A percentile compares a stretch with the other conserved stretches of the same genome.
phyloP scores from a whole-genome alignment of 2,113 vertebrate species.

The Hoplias malabaricus region DNA sequence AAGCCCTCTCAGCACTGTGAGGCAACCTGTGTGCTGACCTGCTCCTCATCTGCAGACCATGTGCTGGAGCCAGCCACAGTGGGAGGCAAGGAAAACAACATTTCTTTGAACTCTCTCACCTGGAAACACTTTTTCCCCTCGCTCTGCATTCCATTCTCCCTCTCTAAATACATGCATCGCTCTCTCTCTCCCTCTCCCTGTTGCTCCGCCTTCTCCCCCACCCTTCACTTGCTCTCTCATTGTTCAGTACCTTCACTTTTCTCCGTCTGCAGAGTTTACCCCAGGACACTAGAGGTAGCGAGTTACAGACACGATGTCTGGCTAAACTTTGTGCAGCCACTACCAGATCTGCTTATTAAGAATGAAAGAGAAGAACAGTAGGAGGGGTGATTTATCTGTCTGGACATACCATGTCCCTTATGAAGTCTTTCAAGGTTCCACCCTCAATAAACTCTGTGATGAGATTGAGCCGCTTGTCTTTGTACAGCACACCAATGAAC shows the following conservation, averaged over 20 bases:
- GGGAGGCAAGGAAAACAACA: slow-evolving; percentile 38
- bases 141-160: slow-evolving; percentile 28
- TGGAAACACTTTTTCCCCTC: slow-evolving; percentile 60
- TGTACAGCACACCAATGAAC: slow-evolving; percentile 96
- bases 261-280: slow-evolving; percentile 50
- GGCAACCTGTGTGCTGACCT: not conserved
- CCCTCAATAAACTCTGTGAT: slow-evolving; percentile 96
- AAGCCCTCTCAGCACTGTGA: not conserved
- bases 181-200: slow-evolving; percentile 34
- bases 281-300: slow-evolving; percentile 47
- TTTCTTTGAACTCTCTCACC: slow-evolving; percentile 53
- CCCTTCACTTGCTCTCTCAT: not conserved
- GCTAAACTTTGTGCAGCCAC: not conserved
- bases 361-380: not conserved
- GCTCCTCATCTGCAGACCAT: slow-evolving; percentile 34
- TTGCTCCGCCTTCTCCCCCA: slow-evolving; percentile 35
- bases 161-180: not conserved
- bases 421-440: slow-evolving; percentile 93
- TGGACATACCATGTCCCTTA: slow-evolving; percentile 83
- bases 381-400: slow-evolving; percentile 16
- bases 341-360: too few species aligned
- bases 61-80: slow-evolving; percentile 15
- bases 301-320: slow-evolving; percentile 19
- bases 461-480: slow-evolving; percentile 94
- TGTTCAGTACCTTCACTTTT: not conserved